These are phyloP conservation scores for Lasiurus borealis DNA, from an alignment of 2,113 vertebrate genomes.

Conservation along the genomic window DNA sequence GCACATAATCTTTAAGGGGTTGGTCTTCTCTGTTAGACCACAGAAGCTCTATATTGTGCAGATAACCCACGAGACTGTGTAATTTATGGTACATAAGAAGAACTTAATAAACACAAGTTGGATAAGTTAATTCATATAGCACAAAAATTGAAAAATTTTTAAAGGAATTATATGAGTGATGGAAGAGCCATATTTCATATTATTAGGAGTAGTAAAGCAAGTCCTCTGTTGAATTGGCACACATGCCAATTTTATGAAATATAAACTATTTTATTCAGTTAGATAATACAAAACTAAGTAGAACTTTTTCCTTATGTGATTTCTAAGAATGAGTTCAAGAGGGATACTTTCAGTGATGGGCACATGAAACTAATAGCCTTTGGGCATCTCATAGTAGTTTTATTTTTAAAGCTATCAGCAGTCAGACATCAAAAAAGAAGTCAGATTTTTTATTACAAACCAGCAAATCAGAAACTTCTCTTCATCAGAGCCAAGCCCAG, in stretches of 20 bases:
- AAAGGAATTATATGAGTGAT: not conserved
- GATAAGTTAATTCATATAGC: not conserved
- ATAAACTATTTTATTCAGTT: not conserved
- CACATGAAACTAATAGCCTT: not conserved
- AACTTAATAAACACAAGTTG: not conserved
- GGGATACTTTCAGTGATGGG: not conserved
- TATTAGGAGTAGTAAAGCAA: not conserved
- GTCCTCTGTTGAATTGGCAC: not conserved
- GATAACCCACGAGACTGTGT: not conserved
- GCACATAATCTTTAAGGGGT: not conserved
- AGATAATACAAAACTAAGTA: not conserved
- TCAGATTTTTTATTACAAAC: not conserved
- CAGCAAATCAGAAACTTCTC: not conserved
- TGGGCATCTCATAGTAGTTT: not conserved
- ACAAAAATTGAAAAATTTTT: conserved; percentile 19
- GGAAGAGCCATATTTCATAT: not conserved
- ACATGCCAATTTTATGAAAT: not conserved
- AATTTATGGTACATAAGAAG: not conserved
- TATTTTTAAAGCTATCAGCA: not conserved
- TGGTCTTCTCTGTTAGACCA: not conserved
- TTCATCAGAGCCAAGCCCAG: not conserved
- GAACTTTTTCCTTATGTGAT: not conserved
- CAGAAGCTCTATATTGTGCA: not conserved
- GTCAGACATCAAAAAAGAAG: not conserved
- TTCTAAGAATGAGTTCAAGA: not conserved